phyloP scores from a whole-genome alignment of 2,888 invertebrate species.

The Lasioglossum morio region DNA sequence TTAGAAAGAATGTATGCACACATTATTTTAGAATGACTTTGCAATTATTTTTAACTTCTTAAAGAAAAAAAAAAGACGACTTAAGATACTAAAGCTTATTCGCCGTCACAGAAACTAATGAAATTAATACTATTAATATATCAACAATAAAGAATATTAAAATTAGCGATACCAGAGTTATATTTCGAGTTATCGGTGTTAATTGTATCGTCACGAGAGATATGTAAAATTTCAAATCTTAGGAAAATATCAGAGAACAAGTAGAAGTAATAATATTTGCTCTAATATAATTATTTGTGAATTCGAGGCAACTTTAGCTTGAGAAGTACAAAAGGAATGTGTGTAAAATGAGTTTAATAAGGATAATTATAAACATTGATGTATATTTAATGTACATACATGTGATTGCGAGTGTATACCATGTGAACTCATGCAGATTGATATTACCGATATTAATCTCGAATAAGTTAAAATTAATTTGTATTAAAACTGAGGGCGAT shows the following conservation, averaged over 20 bases:
- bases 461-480: slow-evolving; percentile 42
- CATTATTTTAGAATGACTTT: slow-evolving; percentile 44
- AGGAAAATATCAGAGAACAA: slow-evolving; percentile 42
- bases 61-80: slow-evolving; percentile 4
- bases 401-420: slow-evolving; percentile 59
- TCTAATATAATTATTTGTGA: slow-evolving; percentile 44
- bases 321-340: slow-evolving; percentile 39
- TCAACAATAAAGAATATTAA: slow-evolving; percentile 43
- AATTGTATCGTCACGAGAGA: slow-evolving; percentile 56
- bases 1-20: slow-evolving; percentile 40
- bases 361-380: slow-evolving; percentile 59
- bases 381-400: slow-evolving; percentile 67
- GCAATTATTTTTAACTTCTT: slow-evolving; percentile 34
- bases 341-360: slow-evolving; percentile 43
- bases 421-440: slow-evolving; percentile 53
- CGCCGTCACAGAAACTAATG: slow-evolving; percentile 39
- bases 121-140: slow-evolving; percentile 46
- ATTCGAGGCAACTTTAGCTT: slow-evolving; percentile 31
- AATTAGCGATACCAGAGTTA: slow-evolving; percentile 53
- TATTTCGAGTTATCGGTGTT: slow-evolving; percentile 64
- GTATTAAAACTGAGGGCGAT: slow-evolving; percentile 21
- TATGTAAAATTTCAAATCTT: slow-evolving; percentile 54
- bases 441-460: slow-evolving; percentile 36
- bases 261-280: slow-evolving; percentile 51
- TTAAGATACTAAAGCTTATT: slow-evolving; percentile 54